Evolutionary conservation across 2,888 invertebrate species (phyloP).

Genomic region (Agrypnus murinus): DNA sequence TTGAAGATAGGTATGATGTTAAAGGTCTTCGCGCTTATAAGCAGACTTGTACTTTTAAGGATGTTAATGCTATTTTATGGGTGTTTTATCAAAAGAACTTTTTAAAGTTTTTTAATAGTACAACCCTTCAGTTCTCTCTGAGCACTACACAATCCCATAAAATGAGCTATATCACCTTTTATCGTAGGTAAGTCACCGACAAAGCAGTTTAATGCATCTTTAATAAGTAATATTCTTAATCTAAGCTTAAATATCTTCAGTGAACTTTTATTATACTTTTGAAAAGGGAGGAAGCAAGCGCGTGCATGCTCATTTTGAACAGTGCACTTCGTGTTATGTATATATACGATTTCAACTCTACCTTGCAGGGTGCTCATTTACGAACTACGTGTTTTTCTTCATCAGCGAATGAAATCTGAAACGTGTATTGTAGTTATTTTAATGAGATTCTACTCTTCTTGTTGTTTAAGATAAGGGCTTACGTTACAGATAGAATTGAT

Average conservation of each 20-base stretch:
- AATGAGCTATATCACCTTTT: slow-evolving; percentile 40
- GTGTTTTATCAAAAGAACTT: slow-evolving; percentile 37
- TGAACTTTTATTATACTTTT: slow-evolving; percentile 24
- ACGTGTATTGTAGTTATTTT: too few species aligned
- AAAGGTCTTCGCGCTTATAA: too few species aligned
- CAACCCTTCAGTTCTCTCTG: slow-evolving; percentile 36
- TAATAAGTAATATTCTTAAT: slow-evolving; percentile 59
- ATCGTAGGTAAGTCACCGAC: slow-evolving; percentile 44
- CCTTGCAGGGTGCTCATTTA: slow-evolving; percentile 8
- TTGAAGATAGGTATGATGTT: too few species aligned
- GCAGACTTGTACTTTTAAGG: slow-evolving; percentile 13
- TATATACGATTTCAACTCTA: slow-evolving; percentile 10
- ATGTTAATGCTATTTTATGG: slow-evolving; percentile 38
- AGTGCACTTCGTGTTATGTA: slow-evolving; percentile 18
- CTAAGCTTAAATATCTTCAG: slow-evolving; percentile 50
- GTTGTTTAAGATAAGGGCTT: too few species aligned
- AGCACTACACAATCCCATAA: slow-evolving; percentile 38
- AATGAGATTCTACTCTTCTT: too few species aligned
- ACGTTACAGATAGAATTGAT: too few species aligned
- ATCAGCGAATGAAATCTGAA: too few species aligned
- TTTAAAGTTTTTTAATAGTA: slow-evolving; percentile 34
- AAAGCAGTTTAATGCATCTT: slow-evolving; percentile 57
- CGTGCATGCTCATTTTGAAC: slow-evolving; percentile 10
- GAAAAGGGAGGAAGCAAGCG: slow-evolving; percentile 19
- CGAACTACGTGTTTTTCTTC: background rate